Percentiles rank a stretch among this genome's conserved stretches.
These are phyloP conservation scores for Pelagia noctiluca DNA, from an alignment of 30 jellyfish, hydroid and myxozoan genomes.

Conservation along the genomic window DNA sequence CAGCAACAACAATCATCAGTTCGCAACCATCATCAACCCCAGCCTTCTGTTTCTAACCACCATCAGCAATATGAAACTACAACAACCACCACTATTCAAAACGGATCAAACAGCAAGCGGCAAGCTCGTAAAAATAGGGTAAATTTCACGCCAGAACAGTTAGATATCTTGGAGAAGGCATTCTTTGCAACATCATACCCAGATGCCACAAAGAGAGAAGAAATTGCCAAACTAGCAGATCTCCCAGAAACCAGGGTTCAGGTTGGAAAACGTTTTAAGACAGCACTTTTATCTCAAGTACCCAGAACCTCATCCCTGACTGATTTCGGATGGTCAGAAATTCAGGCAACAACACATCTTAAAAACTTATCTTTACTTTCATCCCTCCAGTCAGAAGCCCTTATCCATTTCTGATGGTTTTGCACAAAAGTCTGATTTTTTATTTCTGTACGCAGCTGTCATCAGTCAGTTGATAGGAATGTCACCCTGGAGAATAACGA, in stretches of 20 bases:
- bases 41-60: too few relatives aligned
- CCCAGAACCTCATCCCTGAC: too few relatives aligned
- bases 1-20: constrained; percentile 46
- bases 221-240: constrained; percentile 82
- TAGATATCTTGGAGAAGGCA: constrained; percentile 82
- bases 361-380: too few relatives aligned
- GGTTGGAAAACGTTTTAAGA: constrained; percentile 64
- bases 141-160: constrained; percentile 89
- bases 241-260: constrained; percentile 98
- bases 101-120: constrained; percentile 50
- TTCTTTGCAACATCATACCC: constrained; percentile 90
- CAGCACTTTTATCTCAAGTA: too few relatives aligned
- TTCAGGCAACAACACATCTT: too few relatives aligned
- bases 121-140: constrained; percentile 86
- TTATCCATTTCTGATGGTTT: too few relatives aligned
- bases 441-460: too few relatives aligned
- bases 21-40: constrained; percentile 11
- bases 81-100: constrained; percentile 18
- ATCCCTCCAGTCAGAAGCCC: too few relatives aligned
- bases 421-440: too few relatives aligned
- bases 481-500: too few relatives aligned
- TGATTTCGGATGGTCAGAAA: neutral
- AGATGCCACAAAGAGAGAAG: constrained; percentile 92
- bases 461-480: too few relatives aligned
- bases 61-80: constrained; percentile 44